Evolutionary conservation across 2,113 vertebrate species (phyloP), one percentile per base, ranked within the genome.

Genomic region (Rhinopomastus cyanomelas): DNA sequence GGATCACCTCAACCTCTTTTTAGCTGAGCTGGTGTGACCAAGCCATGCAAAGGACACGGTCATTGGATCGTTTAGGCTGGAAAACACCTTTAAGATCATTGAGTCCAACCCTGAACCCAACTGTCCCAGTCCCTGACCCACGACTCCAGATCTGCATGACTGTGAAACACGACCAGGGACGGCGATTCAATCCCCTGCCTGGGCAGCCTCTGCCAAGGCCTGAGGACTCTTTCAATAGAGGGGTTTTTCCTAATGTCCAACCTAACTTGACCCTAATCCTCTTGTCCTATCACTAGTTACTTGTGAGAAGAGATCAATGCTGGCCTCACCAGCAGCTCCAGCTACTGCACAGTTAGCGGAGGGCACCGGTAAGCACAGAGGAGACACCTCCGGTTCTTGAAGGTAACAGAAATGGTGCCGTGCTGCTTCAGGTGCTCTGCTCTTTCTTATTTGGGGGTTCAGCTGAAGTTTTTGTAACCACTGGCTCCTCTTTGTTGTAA

Each of bases 1-100:
- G 46, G 61, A 74, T n/a, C 25, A 25, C 44, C 32, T 68, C 22
- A 36, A 8, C 26, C 23, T 32, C 29, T 67, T 34, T 56, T 42
- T 8, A 16, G n/a, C 11, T 2, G 26, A 44, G 37, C 8, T 1
- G 3, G 18, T 14, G 32, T 30, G 49, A 57, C 15, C 0, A 8
- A 52, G 69, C 36, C 3, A 0, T 6, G 27, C 4, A 3, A 36
- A 8, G 55, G 19, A 30, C 30, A 18, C 39, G 15, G 39, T 42
- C 39, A 42, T 42, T 15, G 39, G 39, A 15, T 15, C 11, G 39
- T 42, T 42, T 42, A 42, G 39, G 39, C 39, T 42, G 39, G 39
- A 42, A 42, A 15, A 42, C 11, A 42, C 39, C 39, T 42, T 42
- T 11, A 42, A 42, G 39, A 42, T 42, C 11, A 11, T 15, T 15